A percentile compares a stretch with the other conserved stretches of the same genome.
Evolutionary conservation across 2,113 vertebrate species (phyloP).

Genomic region (Psittacara wagleri): DNA sequence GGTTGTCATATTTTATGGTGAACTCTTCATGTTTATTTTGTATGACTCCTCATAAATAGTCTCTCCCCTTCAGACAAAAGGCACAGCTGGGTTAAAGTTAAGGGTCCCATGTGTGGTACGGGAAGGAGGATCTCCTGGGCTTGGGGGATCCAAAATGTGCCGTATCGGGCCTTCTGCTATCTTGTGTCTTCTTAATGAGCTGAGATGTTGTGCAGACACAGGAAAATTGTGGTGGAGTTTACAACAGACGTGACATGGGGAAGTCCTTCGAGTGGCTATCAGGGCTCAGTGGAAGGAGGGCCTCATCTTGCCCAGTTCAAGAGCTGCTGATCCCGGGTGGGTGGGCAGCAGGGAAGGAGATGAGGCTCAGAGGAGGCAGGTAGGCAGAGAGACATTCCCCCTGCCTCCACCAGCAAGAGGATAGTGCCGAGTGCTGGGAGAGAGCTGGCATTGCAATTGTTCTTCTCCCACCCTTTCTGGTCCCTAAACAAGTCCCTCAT

Average conservation of each 20-base stretch:
- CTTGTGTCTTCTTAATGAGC: slow-evolving; percentile 68
- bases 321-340: not conserved
- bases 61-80: slow-evolving; percentile 75
- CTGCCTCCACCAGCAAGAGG: not conserved
- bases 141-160: not conserved
- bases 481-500: not conserved
- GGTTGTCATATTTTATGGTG: slow-evolving; percentile 83
- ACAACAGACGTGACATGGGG: slow-evolving; percentile 44
- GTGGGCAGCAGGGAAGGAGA: not conserved
- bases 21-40: slow-evolving; percentile 83
- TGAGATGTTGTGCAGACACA: slow-evolving; percentile 69
- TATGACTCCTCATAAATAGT: slow-evolving; percentile 80
- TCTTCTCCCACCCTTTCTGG: not conserved
- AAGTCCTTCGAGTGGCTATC: slow-evolving; percentile 41
- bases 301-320: not conserved
- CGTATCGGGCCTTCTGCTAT: slow-evolving; percentile 60
- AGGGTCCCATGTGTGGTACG: slow-evolving; percentile 43
- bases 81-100: slow-evolving; percentile 69
- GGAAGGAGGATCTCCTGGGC: slow-evolving; percentile 43
- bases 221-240: slow-evolving; percentile 63
- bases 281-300: not conserved
- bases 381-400: not conserved
- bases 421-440: not conserved
- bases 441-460: not conserved
- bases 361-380: not conserved